Percentiles rank a stretch among this genome's conserved stretches.
phyloP scores from a whole-genome alignment of 2,113 vertebrate genomes.

The Motacilla tschutschensis region DNA sequence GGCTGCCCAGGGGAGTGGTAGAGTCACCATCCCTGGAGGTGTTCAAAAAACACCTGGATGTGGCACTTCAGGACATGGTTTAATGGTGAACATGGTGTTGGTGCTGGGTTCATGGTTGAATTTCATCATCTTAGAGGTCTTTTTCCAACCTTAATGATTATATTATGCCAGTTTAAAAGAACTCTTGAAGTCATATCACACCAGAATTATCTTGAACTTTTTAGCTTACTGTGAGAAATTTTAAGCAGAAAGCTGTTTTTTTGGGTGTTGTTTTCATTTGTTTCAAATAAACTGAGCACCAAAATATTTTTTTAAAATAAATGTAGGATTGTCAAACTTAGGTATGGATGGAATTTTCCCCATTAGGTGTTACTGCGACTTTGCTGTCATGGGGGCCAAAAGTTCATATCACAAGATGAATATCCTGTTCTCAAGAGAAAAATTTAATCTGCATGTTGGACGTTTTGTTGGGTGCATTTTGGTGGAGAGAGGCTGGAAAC shows the following conservation, averaged over 20 bases:
- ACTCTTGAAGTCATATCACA: not conserved
- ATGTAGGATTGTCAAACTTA: not conserved
- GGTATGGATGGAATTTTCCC: not conserved
- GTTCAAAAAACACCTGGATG: not conserved
- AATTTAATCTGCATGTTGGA: not conserved
- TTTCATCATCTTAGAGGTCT: not conserved
- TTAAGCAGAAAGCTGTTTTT: not conserved
- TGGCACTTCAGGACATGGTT: not conserved
- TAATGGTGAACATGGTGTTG: not conserved
- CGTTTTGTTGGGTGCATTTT: not conserved
- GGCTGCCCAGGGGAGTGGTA: not conserved
- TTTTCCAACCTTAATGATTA: not conserved
- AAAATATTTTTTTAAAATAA: not conserved
- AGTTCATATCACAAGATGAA: not conserved
- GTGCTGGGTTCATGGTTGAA: not conserved
- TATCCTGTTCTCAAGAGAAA: not conserved
- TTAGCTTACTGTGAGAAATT: not conserved
- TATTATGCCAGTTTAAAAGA: not conserved
- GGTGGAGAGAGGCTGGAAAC: not conserved
- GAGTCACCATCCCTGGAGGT: not conserved
- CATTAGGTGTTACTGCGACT: rapidly evolving
- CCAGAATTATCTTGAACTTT: not conserved
- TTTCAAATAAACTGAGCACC: not conserved
- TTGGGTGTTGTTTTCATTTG: not conserved
- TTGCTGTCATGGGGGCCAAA: not conserved